These are phyloP conservation scores for Gymnocypris eckloni DNA, from an alignment of 2,797 vertebrate genomes.

Conservation along the genomic window DNA sequence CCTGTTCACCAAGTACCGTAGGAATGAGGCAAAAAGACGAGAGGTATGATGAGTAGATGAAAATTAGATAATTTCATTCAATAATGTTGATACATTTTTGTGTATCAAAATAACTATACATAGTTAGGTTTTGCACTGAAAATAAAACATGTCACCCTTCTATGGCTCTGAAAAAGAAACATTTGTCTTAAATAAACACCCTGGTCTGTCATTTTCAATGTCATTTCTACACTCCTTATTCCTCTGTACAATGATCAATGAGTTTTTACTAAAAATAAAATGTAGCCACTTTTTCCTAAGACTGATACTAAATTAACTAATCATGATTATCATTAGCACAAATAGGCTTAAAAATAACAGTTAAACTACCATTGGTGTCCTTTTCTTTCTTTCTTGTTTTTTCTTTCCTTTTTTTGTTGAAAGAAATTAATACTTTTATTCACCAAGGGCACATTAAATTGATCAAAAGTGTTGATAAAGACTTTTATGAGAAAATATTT, in stretches of 20 bases:
- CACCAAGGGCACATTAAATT: neutral
- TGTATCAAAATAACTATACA: neutral
- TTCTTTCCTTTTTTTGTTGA: neutral
- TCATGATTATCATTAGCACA: too few relatives aligned
- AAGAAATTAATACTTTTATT: neutral
- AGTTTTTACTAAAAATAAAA: neutral
- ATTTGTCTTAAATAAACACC: neutral
- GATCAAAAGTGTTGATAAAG: neutral
- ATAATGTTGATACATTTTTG: too few relatives aligned
- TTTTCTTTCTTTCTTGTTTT: too few relatives aligned
- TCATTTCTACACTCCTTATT: neutral
- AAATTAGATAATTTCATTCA: neutral
- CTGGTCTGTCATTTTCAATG: neutral
- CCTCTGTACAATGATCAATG: neutral
- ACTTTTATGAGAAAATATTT: neutral
- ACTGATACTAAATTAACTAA: too few relatives aligned
- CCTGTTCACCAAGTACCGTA: conserved; percentile 87
- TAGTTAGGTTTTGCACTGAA: neutral
- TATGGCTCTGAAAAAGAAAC: neutral
- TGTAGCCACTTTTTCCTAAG: neutral
- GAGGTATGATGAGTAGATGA: conserved; percentile 73
- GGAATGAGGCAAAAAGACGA: conserved; percentile 87
- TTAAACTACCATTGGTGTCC: too few relatives aligned
- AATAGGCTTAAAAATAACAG: too few relatives aligned
- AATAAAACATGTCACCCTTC: neutral